Evolutionary conservation across 2,888 invertebrate species (phyloP), one percentile per base, ranked within the genome.

Genomic region (Tinea pellionella): DNA sequence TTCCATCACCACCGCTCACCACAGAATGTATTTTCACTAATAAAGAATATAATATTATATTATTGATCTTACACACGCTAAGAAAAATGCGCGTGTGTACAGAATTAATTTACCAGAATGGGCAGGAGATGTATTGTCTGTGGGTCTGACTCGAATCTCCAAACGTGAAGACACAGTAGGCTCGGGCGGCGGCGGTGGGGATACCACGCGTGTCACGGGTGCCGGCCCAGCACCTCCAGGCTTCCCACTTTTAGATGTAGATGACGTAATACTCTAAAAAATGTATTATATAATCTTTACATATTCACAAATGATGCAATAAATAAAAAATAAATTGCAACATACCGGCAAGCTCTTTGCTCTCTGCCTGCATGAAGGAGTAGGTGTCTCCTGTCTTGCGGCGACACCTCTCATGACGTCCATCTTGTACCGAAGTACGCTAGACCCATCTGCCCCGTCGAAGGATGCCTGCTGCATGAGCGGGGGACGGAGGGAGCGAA

Each of bases 391-490:
- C 67, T 88, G 88, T 43, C 92, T 88, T 15, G 91, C 90, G 6
- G 93, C 94, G 42, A 95, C 91, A 73, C 95, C 94, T 59, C 95
- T 84, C 89, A 93, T 93, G 55, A 95, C 92, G 79, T 96, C 96
- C 65, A 96, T 92, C 61, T 92, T 90, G 83, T 94, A 96, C 1
- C 77, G 74, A 59, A 81, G 74, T n/a, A 73, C 69, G 71, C 94
- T 94, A 16, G 18, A 70, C 94, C 93, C 15, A 92, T 91, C 58
- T 92, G 93, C 83, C 58, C 94, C 93, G 77, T 95, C 95, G 80
- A 96, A 95, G 47, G 95, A 93, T 53, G 95, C 95, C 77, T 95
- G 95, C 74, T 96, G 96, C 59, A 96, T 86, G 66, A 94, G 85
- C 2, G 96, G 96, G 19, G 95, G 93, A 70, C 93, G 92, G 61